Evolutionary conservation across 2,797 vertebrate genomes (phyloP).

Genomic region (Buceros bicornis): DNA sequence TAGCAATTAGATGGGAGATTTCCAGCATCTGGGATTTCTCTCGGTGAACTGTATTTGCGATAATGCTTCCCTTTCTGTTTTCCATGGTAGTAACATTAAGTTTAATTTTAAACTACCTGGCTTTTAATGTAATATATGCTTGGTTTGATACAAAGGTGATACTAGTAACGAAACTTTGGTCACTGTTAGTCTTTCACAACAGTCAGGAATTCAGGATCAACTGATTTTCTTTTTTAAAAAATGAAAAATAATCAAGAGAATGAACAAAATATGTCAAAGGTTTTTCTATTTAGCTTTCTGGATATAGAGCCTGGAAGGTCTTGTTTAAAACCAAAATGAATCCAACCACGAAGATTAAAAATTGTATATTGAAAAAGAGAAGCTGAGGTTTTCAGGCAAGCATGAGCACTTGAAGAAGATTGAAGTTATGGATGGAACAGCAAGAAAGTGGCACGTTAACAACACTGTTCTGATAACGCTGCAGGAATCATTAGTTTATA

Average conservation of each 20-base stretch:
- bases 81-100: background rate
- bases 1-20: background rate
- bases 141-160: background rate
- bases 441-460: background rate
- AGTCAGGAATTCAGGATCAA: background rate
- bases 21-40: background rate
- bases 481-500: slow-evolving; percentile 1
- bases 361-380: background rate
- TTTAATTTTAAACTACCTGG: background rate
- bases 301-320: background rate
- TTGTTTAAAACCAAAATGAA: background rate
- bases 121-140: background rate
- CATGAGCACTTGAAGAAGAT: background rate
- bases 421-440: background rate
- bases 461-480: background rate
- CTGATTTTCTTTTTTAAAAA: background rate
- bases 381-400: background rate
- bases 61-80: background rate
- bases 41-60: background rate
- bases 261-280: background rate
- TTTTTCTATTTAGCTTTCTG: background rate
- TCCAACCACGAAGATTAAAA: slow-evolving; percentile 25
- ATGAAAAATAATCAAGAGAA: background rate
- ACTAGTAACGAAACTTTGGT: background rate
- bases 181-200: background rate